Percentiles rank a stretch among this genome's conserved stretches.
phyloP scores from a whole-genome alignment of 2,113 vertebrate species.

The Callopanchax toddi region DNA sequence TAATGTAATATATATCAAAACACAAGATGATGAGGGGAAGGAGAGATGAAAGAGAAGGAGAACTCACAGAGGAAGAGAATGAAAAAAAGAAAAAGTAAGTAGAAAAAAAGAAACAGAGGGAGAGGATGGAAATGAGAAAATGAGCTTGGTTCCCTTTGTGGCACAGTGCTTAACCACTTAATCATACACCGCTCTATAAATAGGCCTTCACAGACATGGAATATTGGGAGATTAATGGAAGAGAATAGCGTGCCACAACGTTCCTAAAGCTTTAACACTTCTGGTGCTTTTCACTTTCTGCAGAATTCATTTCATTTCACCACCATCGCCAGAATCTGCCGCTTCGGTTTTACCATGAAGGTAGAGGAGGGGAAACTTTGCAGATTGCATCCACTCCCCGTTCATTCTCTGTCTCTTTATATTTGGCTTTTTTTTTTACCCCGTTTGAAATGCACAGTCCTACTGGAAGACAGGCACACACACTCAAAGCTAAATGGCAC shows the following conservation, averaged over 20 bases:
- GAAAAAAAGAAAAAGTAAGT: constrained; percentile 24
- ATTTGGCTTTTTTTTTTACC: constrained; percentile 1
- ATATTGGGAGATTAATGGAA: constrained; percentile 76
- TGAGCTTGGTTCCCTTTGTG: constrained; percentile 71
- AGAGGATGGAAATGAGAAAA: constrained; percentile 57
- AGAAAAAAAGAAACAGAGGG: constrained; percentile 40
- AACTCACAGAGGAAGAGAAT: constrained; percentile 21
- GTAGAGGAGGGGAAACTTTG: constrained; percentile 6
- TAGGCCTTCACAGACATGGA: constrained; percentile 67
- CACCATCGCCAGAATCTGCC: constrained; percentile 11
- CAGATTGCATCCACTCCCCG: constrained; percentile 18
- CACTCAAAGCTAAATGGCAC: constrained; percentile 22
- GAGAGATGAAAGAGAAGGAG: constrained; percentile 23
- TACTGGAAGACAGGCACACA: constrained; percentile 13
- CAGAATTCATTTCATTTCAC: constrained; percentile 51
- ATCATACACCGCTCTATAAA: constrained; percentile 75
- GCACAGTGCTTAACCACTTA: constrained; percentile 69
- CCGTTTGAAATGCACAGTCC: background rate
- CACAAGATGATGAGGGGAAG: constrained; percentile 6
- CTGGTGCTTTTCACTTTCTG: constrained; percentile 34
- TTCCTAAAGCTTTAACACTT: constrained; percentile 54
- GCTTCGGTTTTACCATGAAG: constrained; percentile 23
- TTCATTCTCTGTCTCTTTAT: background rate
- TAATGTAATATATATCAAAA: constrained; percentile 19
- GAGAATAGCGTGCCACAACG: constrained; percentile 60